phyloP scores from a whole-genome alignment of 2,113 vertebrate genomes.

The Turnix velox region DNA sequence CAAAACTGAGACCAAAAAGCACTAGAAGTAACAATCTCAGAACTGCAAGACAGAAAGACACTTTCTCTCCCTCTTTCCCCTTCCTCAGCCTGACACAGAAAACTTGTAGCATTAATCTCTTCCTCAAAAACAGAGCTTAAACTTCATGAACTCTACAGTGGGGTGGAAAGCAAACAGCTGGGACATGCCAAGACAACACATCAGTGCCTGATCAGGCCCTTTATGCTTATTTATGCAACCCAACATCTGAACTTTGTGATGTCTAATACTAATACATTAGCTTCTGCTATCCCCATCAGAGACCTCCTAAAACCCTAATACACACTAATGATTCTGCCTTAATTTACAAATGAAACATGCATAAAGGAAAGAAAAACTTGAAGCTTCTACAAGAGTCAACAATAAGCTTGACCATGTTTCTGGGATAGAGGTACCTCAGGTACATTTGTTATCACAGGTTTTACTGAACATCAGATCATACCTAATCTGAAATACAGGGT shows the following conservation, averaged over 20 bases:
- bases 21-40: background rate
- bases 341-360: background rate
- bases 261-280: background rate
- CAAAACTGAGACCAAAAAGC: background rate
- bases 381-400: background rate
- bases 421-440: background rate
- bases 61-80: slow-evolving; percentile 44
- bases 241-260: background rate
- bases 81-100: slow-evolving; percentile 49
- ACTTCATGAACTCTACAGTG: background rate
- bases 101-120: background rate
- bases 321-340: background rate
- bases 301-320: background rate
- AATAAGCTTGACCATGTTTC: background rate
- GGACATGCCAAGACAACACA: background rate
- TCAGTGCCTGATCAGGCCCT: background rate
- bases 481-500: background rate
- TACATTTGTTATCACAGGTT: background rate
- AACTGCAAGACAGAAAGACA: slow-evolving; percentile 19
- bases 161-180: background rate
- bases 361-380: background rate
- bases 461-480: background rate
- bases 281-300: background rate
- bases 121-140: background rate
- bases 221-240: background rate